A percentile compares a stretch with the other conserved stretches of the same genome.
Evolutionary conservation across 2,888 invertebrate species (phyloP).

Genomic region (Calliphora vomitoria): DNA sequence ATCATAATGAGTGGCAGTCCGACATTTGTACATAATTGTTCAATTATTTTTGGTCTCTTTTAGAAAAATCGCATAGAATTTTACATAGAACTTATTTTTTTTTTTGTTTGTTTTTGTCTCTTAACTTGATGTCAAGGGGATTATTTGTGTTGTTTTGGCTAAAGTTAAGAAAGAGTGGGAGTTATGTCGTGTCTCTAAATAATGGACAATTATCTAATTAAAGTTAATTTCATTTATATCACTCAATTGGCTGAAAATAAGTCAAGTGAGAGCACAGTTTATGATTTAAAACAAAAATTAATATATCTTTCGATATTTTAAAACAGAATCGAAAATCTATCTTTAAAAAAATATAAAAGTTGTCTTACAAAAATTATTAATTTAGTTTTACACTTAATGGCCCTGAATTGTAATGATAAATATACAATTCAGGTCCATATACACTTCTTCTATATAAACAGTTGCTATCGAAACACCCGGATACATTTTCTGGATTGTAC

Average conservation of each 20-base stretch:
- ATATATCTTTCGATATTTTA: too few relatives aligned
- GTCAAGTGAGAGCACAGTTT: background rate
- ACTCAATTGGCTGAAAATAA: constrained; percentile 34
- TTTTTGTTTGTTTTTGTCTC: constrained; percentile 23
- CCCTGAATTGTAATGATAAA: too few relatives aligned
- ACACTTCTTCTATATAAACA: too few relatives aligned
- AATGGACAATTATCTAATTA: constrained; percentile 70
- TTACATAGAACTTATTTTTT: constrained; percentile 30
- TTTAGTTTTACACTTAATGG: too few relatives aligned
- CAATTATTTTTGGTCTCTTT: constrained; percentile 79
- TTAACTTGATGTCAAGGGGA: constrained; percentile 26
- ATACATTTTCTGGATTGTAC: too few relatives aligned
- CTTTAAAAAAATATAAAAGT: too few relatives aligned
- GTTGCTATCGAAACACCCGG: too few relatives aligned
- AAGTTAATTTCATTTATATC: constrained; percentile 60
- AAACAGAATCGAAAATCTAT: too few relatives aligned
- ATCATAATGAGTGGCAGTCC: constrained; percentile 82
- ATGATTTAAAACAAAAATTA: background rate
- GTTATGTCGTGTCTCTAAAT: constrained; percentile 55
- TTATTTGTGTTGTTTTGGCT: constrained; percentile 26
- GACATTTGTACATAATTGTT: constrained; percentile 83
- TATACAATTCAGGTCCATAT: too few relatives aligned
- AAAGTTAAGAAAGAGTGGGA: background rate
- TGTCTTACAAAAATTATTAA: too few relatives aligned
- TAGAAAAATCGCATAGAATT: constrained; percentile 43